These are phyloP conservation scores for Thaumetopoea pityocampa DNA, from an alignment of 1,140 invertebrate genomes.

Conservation along the genomic window DNA sequence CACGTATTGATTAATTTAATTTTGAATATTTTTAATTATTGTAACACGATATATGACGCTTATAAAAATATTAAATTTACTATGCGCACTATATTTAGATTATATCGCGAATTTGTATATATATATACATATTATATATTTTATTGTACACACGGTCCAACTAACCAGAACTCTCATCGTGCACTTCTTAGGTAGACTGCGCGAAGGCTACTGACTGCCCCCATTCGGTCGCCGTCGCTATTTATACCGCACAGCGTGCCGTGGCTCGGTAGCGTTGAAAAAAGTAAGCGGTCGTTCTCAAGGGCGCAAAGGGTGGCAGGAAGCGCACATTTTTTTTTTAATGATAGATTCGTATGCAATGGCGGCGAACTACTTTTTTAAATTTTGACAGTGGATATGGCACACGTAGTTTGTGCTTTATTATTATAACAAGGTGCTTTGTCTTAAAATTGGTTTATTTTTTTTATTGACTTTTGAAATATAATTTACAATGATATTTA, in stretches of 20 bases:
- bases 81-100: neutral
- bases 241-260: conserved; percentile 49
- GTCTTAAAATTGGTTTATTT: no score
- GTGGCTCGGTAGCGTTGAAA: conserved; percentile 54
- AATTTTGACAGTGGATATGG: conserved; percentile 1
- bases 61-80: neutral
- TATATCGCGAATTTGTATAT: neutral
- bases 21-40: no score
- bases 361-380: conserved; percentile 6
- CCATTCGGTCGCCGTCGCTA: conserved; percentile 50
- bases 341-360: conserved; percentile 17
- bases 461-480: no score
- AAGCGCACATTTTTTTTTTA: conserved; percentile 22
- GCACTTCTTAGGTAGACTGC: conserved; percentile 73
- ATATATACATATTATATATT: neutral
- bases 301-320: conserved; percentile 45
- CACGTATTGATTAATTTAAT: no score
- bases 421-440: no score
- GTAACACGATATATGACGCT: conserved; percentile 22
- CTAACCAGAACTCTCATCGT: conserved; percentile 74
- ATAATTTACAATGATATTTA: no score
- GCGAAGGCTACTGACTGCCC: conserved; percentile 71
- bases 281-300: conserved; percentile 68
- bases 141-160: conserved; percentile 19
- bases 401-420: no score